phyloP scores from a whole-genome alignment of 2,888 invertebrate species.

The Drosophila flavopinicola region DNA sequence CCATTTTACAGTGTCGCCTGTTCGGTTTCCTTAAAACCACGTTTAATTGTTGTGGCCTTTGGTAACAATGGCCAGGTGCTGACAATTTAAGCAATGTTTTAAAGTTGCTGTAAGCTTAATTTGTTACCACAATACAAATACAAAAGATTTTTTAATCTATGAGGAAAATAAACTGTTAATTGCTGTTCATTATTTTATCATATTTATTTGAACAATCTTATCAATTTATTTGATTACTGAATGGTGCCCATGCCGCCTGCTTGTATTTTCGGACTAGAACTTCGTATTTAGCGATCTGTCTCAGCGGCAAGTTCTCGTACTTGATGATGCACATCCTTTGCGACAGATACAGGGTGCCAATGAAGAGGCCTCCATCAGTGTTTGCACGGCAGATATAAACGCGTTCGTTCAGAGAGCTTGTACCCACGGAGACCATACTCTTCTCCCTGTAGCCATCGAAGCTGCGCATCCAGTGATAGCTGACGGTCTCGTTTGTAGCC shows the following conservation, averaged over 20 bases:
- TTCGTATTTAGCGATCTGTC: constrained; percentile 40
- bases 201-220: not conserved
- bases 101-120: not conserved
- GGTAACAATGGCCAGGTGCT: constrained; percentile 17
- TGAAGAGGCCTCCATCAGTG: constrained; percentile 19
- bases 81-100: not conserved
- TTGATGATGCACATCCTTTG: constrained; percentile 25
- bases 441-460: constrained; percentile 50
- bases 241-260: not conserved
- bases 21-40: constrained; percentile 4
- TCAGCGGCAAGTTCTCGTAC: constrained; percentile 10
- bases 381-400: constrained; percentile 42
- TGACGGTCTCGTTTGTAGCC: constrained; percentile 30
- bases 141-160: too few relatives aligned
- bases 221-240: not conserved
- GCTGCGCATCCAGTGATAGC: constrained; percentile 49
- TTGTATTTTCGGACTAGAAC: constrained; percentile 30
- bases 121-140: not conserved
- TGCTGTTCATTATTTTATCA: too few relatives aligned
- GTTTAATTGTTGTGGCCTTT: constrained; percentile 15
- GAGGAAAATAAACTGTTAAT: too few relatives aligned
- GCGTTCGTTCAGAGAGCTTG: constrained; percentile 25
- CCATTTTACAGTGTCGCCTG: constrained; percentile 9
- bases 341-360: constrained; percentile 30
- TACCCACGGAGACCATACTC: constrained; percentile 46